These are phyloP conservation scores for Danionella cerebrum DNA, from an alignment of 2,113 vertebrate genomes.

Conservation along the genomic window DNA sequence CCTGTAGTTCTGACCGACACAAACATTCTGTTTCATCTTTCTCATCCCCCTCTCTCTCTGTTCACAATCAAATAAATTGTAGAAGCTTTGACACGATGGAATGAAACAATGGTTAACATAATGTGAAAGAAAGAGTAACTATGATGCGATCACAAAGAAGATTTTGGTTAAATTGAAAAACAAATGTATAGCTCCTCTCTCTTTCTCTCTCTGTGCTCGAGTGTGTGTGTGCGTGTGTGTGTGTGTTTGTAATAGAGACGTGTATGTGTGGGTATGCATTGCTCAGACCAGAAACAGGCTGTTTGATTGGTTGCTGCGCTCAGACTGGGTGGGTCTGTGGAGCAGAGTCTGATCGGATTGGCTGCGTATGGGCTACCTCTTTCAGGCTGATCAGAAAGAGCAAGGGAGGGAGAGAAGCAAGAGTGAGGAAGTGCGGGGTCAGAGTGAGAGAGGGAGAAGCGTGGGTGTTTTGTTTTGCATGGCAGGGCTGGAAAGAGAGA, in stretches of 20 bases:
- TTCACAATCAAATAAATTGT: no score
- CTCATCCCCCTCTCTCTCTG: not conserved
- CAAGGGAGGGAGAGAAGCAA: conserved; percentile 21
- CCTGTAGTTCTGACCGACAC: conserved; percentile 33
- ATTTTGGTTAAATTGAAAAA: no score
- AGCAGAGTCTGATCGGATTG: conserved; percentile 59
- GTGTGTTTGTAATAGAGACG: conserved; percentile 55
- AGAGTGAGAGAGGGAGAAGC: conserved; percentile 49
- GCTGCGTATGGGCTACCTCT: conserved; percentile 55
- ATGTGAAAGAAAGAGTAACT: no score
- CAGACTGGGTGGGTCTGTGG: not conserved
- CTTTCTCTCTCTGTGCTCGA: conserved; percentile 52
- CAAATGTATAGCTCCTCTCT: no score
- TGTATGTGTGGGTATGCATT: conserved; percentile 60
- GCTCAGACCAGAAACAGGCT: conserved; percentile 54
- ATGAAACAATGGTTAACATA: no score
- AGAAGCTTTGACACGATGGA: no score
- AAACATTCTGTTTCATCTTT: conserved; percentile 46
- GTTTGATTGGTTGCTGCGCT: conserved; percentile 62
- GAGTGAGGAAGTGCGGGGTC: not conserved
- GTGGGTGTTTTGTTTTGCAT: conserved; percentile 79
- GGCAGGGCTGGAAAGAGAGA: conserved; percentile 64
- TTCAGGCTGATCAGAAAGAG: conserved; percentile 52
- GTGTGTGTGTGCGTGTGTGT: conserved; percentile 46
- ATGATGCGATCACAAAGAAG: no score